phyloP scores from a whole-genome alignment of 1,140 invertebrate genomes.

The Brachionus calyciflorus region DNA sequence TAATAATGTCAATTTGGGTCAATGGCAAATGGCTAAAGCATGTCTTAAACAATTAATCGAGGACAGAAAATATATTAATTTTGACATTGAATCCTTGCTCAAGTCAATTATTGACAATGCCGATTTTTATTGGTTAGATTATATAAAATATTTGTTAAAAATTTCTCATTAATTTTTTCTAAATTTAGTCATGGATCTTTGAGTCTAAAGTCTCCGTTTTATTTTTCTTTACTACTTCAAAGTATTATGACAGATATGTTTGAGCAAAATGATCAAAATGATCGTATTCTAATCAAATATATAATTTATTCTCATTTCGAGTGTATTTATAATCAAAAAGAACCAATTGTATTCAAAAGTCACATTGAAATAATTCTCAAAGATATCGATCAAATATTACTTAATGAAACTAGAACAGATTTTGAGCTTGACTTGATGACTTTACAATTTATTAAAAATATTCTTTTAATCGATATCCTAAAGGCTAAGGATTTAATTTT shows the following conservation, averaged over 20 bases:
- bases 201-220: not conserved
- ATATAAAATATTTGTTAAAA: not conserved
- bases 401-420: not conserved
- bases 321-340: no score
- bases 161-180: not conserved
- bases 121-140: not conserved
- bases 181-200: not conserved
- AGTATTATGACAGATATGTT: not conserved
- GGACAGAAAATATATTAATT: not conserved
- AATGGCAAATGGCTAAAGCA: slow-evolving; percentile 57
- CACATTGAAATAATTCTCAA: not conserved
- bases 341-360: not conserved
- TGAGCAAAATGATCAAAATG: no score
- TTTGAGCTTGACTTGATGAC: not conserved
- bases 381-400: not conserved
- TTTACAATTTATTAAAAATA: not conserved
- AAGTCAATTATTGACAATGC: not conserved
- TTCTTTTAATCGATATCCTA: not conserved
- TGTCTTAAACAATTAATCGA: slow-evolving; percentile 50
- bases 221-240: slow-evolving; percentile 1
- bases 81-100: not conserved
- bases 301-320: no score
- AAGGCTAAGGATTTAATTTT: not conserved
- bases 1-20: slow-evolving; percentile 56
- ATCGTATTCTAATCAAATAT: no score